phyloP scores from a whole-genome alignment of 2,888 invertebrate genomes.

The Diloba caeruleocephala region DNA sequence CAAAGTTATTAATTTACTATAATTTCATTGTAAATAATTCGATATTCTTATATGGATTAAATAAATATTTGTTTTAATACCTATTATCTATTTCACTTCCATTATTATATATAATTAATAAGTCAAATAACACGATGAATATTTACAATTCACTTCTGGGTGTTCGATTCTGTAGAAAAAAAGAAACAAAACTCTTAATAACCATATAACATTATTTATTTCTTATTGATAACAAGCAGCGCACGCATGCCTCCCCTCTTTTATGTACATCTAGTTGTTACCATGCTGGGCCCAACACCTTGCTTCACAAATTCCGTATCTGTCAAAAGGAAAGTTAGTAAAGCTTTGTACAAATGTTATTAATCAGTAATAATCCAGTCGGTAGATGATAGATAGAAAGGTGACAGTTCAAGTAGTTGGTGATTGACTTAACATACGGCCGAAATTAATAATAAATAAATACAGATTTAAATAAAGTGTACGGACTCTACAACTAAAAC shows the following conservation, averaged over 20 bases:
- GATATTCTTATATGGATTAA: constrained; percentile 87
- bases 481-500: too few relatives aligned
- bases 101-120: constrained; percentile 25
- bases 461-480: too few relatives aligned
- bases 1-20: constrained; percentile 79
- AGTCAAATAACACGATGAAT: constrained; percentile 7
- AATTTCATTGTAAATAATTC: constrained; percentile 89
- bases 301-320: constrained; percentile 32
- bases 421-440: background rate
- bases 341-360: constrained; percentile 7
- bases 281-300: constrained; percentile 43
- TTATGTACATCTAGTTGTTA: constrained; percentile 14
- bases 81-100: constrained; percentile 64
- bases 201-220: constrained; percentile 41
- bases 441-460: too few relatives aligned
- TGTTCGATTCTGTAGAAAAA: constrained; percentile 57
- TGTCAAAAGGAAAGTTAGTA: constrained; percentile 36
- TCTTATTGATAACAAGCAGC: constrained; percentile 38
- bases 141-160: constrained; percentile 64
- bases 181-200: constrained; percentile 36
- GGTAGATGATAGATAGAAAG: constrained; percentile 5
- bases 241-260: constrained; percentile 25
- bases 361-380: background rate
- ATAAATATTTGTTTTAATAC: constrained; percentile 89
- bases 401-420: constrained; percentile 17